Evolutionary conservation across 2,113 vertebrate species (phyloP).

Genomic region (Ahaetulla prasina): DNA sequence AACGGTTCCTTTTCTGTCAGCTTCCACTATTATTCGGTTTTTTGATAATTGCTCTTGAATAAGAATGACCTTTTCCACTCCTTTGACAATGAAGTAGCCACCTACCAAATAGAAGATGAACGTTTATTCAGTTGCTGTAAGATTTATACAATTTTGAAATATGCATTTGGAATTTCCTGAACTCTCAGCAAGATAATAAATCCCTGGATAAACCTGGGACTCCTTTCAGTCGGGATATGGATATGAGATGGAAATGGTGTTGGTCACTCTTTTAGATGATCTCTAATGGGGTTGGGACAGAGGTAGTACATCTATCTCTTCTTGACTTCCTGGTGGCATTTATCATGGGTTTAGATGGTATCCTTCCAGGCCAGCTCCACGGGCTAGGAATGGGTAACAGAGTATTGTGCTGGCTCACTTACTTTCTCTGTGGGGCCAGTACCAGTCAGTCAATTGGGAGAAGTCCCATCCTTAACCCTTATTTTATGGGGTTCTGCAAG

Average conservation of each 20-base stretch:
- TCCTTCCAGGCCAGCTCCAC: background rate
- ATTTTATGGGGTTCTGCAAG: background rate
- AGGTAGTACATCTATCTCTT: background rate
- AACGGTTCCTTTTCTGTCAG: conserved; percentile 91
- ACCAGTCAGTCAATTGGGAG: background rate
- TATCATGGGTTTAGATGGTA: background rate
- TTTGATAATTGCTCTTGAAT: conserved; percentile 99
- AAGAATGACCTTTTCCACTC: conserved; percentile 96
- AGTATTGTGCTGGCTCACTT: background rate
- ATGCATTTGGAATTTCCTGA: background rate
- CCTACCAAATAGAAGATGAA: conserved; percentile 68
- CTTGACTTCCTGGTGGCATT: background rate
- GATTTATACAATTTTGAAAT: background rate
- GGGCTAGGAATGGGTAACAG: background rate
- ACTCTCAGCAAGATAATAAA: background rate
- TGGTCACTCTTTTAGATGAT: background rate
- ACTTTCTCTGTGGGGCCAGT: background rate
- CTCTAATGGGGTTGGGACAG: background rate
- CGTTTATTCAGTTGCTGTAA: background rate
- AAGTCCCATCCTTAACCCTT: background rate
- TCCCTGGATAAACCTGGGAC: background rate
- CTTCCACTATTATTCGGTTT: conserved; percentile 98
- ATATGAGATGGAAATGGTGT: background rate
- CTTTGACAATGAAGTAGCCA: conserved; percentile 98
- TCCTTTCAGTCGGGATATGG: background rate